phyloP scores from a whole-genome alignment of 2,888 invertebrate genomes.

The Lasioglossum malachurum region DNA sequence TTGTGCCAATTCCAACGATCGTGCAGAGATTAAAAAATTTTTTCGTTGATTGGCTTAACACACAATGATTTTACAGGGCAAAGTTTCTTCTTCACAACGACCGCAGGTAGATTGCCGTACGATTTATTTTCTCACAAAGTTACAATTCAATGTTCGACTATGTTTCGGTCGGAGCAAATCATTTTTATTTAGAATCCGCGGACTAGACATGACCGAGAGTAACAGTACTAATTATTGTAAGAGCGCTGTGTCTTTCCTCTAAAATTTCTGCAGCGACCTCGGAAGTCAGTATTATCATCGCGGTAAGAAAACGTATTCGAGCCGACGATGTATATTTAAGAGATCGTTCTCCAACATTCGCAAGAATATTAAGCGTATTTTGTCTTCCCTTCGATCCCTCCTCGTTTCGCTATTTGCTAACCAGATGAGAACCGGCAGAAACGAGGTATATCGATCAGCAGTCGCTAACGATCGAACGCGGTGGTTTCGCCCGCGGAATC shows the following conservation, averaged over 20 bases:
- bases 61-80: no score
- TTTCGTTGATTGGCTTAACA: no score
- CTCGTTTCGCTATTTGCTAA: not conserved
- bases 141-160: no score
- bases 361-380: not conserved
- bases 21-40: no score
- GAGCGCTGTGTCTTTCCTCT: not conserved
- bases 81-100: no score
- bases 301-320: not conserved
- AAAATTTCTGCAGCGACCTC: not conserved
- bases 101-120: no score
- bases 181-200: not conserved
- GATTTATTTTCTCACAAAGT: no score
- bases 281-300: not conserved
- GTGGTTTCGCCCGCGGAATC: not conserved
- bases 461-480: slow-evolving; percentile 29
- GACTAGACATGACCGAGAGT: no score
- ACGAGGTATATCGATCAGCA: slow-evolving; percentile 12
- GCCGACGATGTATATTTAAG: not conserved
- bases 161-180: not conserved
- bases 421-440: not conserved
- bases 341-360: not conserved
- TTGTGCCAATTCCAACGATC: no score
- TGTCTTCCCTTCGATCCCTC: not conserved
- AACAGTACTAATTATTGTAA: not conserved